phyloP scores from a whole-genome alignment of 2,797 vertebrate species.

The Xyrichtys novacula region DNA sequence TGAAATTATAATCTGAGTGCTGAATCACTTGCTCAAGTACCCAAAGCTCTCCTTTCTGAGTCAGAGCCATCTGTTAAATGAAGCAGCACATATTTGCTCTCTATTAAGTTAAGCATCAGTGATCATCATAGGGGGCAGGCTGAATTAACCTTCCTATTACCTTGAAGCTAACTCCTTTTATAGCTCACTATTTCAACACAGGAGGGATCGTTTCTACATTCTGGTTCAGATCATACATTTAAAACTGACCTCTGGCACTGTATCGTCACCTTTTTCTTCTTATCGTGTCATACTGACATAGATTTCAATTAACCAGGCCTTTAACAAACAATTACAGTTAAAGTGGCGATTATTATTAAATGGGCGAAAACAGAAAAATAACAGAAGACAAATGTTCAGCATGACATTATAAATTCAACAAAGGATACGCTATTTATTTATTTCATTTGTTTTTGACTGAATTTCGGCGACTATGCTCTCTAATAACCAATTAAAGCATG shows the following conservation, averaged over 20 bases:
- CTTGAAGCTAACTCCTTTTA: conserved; percentile 81
- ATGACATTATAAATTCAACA: not conserved
- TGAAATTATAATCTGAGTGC: conserved; percentile 76
- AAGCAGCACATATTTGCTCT: conserved; percentile 85
- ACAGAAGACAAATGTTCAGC: not conserved
- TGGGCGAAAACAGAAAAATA: not conserved
- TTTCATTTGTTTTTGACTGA: too few relatives aligned
- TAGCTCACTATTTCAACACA: conserved; percentile 66
- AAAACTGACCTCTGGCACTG: conserved; percentile 23
- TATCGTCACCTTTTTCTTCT: not conserved
- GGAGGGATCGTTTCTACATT: conserved; percentile 47
- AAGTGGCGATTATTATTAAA: not conserved
- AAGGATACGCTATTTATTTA: too few relatives aligned
- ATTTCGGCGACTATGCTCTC: too few relatives aligned
- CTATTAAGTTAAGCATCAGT: conserved; percentile 83
- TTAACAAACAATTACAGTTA: conserved; percentile 2
- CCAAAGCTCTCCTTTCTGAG: conserved; percentile 77
- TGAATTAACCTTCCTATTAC: conserved; percentile 84
- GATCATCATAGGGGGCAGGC: conserved; percentile 81
- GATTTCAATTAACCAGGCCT: not conserved
- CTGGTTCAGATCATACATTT: conserved; percentile 13
- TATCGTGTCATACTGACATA: not conserved
- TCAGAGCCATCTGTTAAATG: conserved; percentile 82
- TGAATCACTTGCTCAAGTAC: conserved; percentile 81
- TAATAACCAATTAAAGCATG: too few relatives aligned